Evolutionary conservation across 2,113 vertebrate genomes (phyloP).

Genomic region (Pelodiscus sinensis): DNA sequence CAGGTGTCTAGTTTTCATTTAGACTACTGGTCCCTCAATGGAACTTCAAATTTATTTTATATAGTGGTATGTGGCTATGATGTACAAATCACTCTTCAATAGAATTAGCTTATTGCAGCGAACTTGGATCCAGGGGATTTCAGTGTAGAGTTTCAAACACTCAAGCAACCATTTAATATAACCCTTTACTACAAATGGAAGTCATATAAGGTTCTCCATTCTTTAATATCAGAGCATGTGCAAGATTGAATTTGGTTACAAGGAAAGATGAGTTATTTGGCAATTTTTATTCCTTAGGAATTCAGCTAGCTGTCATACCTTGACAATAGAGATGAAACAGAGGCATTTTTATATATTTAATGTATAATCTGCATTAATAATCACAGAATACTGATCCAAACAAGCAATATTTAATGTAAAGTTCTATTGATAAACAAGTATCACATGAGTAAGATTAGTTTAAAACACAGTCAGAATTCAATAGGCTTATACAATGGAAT

Average conservation of each 20-base stretch:
- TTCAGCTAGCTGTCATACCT: background rate
- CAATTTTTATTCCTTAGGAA: background rate
- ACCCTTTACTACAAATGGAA: background rate
- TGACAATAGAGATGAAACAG: too few relatives aligned
- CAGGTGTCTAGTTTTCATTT: accelerated
- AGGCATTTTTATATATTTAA: background rate
- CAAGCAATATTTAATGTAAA: background rate
- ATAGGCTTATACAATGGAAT: background rate
- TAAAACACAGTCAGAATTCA: background rate
- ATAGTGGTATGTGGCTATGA: background rate
- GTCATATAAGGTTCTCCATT: background rate
- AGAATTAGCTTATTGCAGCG: background rate
- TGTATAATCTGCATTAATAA: background rate
- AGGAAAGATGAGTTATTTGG: background rate
- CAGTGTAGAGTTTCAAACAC: background rate
- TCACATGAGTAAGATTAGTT: background rate
- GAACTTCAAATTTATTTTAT: accelerated
- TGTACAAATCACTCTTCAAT: background rate
- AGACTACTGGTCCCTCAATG: background rate
- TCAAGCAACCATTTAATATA: background rate
- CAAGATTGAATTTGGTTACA: background rate
- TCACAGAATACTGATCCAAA: background rate
- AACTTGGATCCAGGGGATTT: background rate
- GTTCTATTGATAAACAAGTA: background rate
- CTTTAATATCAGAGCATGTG: background rate